Conservation (phyloP, 2,797 vertebrate genomes). For the Jordanella pulchra region DNA sequence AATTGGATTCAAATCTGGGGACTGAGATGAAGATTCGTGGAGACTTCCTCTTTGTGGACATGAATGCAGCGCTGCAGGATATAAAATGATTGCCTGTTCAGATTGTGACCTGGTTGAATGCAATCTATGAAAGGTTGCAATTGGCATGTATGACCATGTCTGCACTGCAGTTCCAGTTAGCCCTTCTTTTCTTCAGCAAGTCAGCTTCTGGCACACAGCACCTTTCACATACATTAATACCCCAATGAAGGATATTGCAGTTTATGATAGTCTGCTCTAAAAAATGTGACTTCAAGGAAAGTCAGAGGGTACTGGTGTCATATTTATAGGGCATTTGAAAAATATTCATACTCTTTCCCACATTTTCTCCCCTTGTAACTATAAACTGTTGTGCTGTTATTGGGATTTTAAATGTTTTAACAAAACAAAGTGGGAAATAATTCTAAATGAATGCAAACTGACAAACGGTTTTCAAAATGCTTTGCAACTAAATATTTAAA, state of each 20-base stretch:
- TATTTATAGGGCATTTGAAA: background rate
- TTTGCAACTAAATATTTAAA: background rate
- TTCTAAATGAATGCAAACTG: background rate
- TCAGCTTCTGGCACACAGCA: background rate
- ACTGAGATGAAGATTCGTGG: constrained; percentile 2
- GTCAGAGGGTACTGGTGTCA: background rate
- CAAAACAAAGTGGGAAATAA: too few species aligned
- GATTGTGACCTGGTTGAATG: background rate
- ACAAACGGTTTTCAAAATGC: background rate
- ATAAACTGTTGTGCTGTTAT: background rate
- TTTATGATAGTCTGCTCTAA: background rate
- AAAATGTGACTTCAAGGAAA: background rate
- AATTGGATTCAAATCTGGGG: constrained; percentile 7
- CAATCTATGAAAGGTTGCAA: background rate
- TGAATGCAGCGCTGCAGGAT: background rate
- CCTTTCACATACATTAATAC: background rate
- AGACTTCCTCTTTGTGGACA: background rate
- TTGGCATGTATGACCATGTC: background rate
- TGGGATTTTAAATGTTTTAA: too few species aligned
- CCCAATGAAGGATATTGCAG: background rate
- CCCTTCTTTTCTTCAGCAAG: background rate
- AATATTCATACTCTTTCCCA: background rate
- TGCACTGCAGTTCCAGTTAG: background rate
- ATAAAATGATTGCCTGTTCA: constrained; percentile 7
- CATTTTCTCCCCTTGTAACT: background rate